Base-by-base conservation (phyloP, 2,888 invertebrate genomes). In the Anodontia alba region DNA sequence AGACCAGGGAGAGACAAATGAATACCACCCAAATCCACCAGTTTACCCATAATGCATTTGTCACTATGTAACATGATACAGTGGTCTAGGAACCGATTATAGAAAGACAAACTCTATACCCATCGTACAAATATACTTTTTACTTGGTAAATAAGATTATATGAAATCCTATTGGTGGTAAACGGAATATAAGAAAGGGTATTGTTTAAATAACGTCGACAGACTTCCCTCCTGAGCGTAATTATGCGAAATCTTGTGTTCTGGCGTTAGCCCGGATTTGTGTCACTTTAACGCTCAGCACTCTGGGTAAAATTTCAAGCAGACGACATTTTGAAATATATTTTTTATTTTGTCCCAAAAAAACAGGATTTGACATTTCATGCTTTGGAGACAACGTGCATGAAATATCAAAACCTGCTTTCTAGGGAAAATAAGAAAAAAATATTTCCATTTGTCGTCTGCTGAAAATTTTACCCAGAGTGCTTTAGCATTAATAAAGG, bases 131-230 rank as follows among this genome's bases (percentile, higher is more conserved):
- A 62, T 62, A n/a, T 62, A 62, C 33, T 23, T 81, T 77, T 67
- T 67, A 43, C 73, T 76, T 78, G 46, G 68, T 78, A 81, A 85
- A 85, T 81, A 85, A 70, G 84, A 85, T 85, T 85, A 85, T 15
- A 15, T 26, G 23, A 76, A 82, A 82, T 80, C 84, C 80, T 33
- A 62, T 62, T 57, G 84, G 62, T 33, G 33, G 62, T 17, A 33
- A 31, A 26, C n/a, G 62, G 17, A 62, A 62, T 62, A 62, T 31
- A 62, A 62, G 62, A 62, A 62, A 62, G 62, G n/a, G 17, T 33
- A 29, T 31, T 62, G 33, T 62, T 62, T 62, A 33, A 62, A 62
- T 33, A 62, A 17, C 33, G 62, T 31, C 31, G 62, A 62, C 62
- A 62, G 62, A 62, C 62, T 62, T 62, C 62, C 62, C 62, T 33